phyloP scores from a whole-genome alignment of 2,113 vertebrate genomes.

The Recurvirostra avosetta region DNA sequence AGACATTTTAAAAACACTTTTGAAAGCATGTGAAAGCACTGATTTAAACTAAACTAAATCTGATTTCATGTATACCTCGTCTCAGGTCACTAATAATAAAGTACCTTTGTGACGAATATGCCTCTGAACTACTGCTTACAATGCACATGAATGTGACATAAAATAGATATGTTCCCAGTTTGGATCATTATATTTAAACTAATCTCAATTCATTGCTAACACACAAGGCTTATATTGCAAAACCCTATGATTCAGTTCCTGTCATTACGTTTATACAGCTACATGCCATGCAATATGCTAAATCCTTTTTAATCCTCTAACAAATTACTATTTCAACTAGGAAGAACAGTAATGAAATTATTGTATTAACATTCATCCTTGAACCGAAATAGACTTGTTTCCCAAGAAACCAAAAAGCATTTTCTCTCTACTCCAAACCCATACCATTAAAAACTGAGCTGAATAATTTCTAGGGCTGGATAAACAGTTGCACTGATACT shows the following conservation, averaged over 20 bases:
- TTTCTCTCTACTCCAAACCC: background rate
- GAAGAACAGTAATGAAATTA: background rate
- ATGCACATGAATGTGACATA: background rate
- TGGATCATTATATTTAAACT: background rate
- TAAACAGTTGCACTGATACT: background rate
- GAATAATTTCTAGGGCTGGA: background rate
- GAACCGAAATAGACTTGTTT: background rate
- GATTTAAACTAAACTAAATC: background rate
- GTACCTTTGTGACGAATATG: background rate
- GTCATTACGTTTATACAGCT: background rate
- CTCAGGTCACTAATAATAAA: background rate
- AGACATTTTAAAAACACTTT: background rate
- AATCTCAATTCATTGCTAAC: background rate
- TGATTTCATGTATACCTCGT: background rate
- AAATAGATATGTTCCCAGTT: background rate
- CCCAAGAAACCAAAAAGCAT: background rate
- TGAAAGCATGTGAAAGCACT: background rate
- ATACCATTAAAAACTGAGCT: background rate
- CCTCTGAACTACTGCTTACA: background rate
- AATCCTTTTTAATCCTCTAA: conserved; percentile 33
- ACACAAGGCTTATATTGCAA: background rate
- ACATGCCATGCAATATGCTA: background rate
- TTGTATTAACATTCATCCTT: background rate
- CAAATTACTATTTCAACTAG: conserved; percentile 4
- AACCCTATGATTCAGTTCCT: background rate